Evolutionary conservation across 2,888 invertebrate genomes (phyloP), one percentile per base, ranked within the genome.

Genomic region (Ophion costatus): DNA sequence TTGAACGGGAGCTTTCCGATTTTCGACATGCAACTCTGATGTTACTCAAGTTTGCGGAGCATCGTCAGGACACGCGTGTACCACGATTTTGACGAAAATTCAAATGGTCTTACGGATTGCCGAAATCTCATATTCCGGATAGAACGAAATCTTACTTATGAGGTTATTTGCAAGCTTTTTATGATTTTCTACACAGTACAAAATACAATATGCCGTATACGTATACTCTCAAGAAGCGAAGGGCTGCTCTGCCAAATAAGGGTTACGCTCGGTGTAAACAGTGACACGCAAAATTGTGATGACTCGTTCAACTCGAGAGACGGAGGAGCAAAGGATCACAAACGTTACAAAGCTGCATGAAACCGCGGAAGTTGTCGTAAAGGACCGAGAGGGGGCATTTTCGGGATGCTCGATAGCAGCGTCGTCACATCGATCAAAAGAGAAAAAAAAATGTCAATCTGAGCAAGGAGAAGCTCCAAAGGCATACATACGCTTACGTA

Each of bases 1-100:
- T 51, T 71, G 33, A 63, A 76, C 73, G 84, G 87, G 92, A 91
- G 88, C 87, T 87, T 88, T 86, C 89, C 86, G 88, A 89, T 88
- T 90, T 89, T 88, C 29, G 29, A 29, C 29, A 4, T 29, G 29
- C 29, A 29, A 2, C 29, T 29, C 29, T 29, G 4, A 29, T 29
- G 4, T 29, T 29, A 29, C 29, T 29, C 29, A 29, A 29, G 29
- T 29, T 4, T 29, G 29, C 29, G 29, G 4, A 29, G 29, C 29
- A 29, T 29, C 29, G 4, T 29, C 29, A 29, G 38, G 6, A 90
- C 87, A 84, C 87, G 90, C 88, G 87, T 88, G 80, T 77, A 71
- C 59, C 42, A 64, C 14, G 42, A 14, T 63, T 24, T 63, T 63
- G 11, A 11, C 6, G 63, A 0, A 63, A 17, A 29, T 29, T 63